Evolutionary conservation across 2,113 vertebrate species (phyloP), one percentile per base, ranked within the genome.

Genomic region (Thryonomys swinderianus): DNA sequence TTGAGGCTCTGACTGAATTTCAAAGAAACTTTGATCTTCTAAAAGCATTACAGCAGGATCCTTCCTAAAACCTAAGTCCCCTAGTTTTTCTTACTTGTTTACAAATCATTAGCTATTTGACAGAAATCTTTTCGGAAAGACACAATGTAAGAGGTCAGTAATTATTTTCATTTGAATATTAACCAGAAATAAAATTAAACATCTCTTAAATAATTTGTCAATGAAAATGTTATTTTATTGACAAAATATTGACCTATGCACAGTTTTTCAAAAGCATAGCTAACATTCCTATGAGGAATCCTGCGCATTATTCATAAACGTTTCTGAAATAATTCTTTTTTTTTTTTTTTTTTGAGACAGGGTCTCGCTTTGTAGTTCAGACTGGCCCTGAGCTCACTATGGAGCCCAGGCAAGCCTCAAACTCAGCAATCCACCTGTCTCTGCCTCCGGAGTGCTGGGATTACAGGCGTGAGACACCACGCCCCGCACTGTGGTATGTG

Each of bases 131-230:
- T 85, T 59, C 83, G 59, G 40, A 71, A 76, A 95, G 85, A 93
- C 40, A 27, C 53, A 92, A 80, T 96, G 51, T 71, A 85, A 95
- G 79, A 67, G 66, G 61, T 83, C 66, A 79, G 71, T 57, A 92
- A 82, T 92, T 45, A 88, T 40, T 92, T 88, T n/a, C 82, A 93
- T 64, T 95, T 80, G 88, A 95, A 86, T 89, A 93, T 95, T 86
- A 97, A 88, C 1, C 34, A 85, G 85, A 95, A 84, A 88, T 88
- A 95, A 94, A 97, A 88, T 82, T 83, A 96, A 92, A 34, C n/a
- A 78, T 79, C 62, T 95, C 57, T 95, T 85, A 93, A 93, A 83
- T 94, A 92, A 93, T 76, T 87, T 94, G 48, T 93, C 83, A 67
- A 51, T 94, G 79, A 85, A 90, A 89, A 88, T 95, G 45, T 90